phyloP scores from a whole-genome alignment of 2,113 vertebrate species.

The Ranitomeya variabilis region DNA sequence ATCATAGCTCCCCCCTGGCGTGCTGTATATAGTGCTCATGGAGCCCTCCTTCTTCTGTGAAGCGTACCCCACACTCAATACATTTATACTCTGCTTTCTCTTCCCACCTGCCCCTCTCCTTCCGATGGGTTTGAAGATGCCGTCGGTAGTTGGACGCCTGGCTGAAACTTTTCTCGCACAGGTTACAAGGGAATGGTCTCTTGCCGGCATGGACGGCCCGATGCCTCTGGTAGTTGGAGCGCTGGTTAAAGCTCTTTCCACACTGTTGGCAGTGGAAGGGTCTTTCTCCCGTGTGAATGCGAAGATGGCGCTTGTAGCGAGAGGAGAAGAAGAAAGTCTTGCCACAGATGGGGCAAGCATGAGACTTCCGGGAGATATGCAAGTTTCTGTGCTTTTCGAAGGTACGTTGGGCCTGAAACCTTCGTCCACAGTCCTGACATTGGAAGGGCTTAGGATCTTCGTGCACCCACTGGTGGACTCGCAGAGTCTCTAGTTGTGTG shows the following conservation, averaged over 20 bases:
- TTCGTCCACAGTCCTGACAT: slow-evolving; percentile 75
- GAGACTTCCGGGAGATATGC: slow-evolving; percentile 43
- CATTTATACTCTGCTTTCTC: slow-evolving; percentile 56
- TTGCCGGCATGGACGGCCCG: slow-evolving; percentile 72
- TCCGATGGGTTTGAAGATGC: slow-evolving; percentile 62
- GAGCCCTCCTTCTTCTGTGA: slow-evolving; percentile 61
- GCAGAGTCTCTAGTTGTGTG: slow-evolving; percentile 77
- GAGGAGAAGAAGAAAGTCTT: slow-evolving; percentile 36
- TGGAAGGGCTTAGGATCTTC: slow-evolving; percentile 67
- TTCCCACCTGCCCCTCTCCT: slow-evolving; percentile 21
- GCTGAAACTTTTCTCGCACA: slow-evolving; percentile 83
- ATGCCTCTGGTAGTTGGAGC: slow-evolving; percentile 76
- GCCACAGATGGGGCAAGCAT: slow-evolving; percentile 69
- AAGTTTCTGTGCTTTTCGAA: slow-evolving; percentile 46
- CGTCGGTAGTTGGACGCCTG: slow-evolving; percentile 78
- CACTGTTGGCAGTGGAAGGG: slow-evolving; percentile 80
- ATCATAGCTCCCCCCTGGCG: slow-evolving; percentile 63
- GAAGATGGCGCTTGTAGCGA: slow-evolving; percentile 54
- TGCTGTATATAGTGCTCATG: slow-evolving; percentile 64
- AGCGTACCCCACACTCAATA: slow-evolving; percentile 61
- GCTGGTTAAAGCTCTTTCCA: slow-evolving; percentile 82
- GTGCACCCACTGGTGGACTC: slow-evolving; percentile 69
- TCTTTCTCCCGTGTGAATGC: slow-evolving; percentile 51
- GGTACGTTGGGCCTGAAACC: slow-evolving; percentile 65
- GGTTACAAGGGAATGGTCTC: slow-evolving; percentile 75